Base-by-base conservation (phyloP, 2,888 invertebrate genomes). In the Ctenicera cuprea region DNA sequence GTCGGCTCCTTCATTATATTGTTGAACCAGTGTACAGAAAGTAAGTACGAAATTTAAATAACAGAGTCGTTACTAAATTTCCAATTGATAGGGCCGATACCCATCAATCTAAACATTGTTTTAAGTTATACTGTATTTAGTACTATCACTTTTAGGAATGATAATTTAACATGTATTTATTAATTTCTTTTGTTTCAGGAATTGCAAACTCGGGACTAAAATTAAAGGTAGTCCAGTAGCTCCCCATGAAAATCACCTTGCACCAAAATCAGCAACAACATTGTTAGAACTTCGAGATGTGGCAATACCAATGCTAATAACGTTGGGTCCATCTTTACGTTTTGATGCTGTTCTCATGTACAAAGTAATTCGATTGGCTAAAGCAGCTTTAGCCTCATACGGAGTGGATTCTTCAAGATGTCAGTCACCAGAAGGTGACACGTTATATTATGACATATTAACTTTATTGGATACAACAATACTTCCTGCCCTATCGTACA, bases 321-420 rank as follows among this genome's bases (percentile, higher is more conserved):
- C 93, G 11, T 89, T 99, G 57, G 99, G 99, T 1, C 95, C 98
- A 0, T 93, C 97, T 59, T 88, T 98, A 68, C 94, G 96, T 82
- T 91, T 91, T 81, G 97, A 98, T 88, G 94, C 97, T 0, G 92
- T 96, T 75, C 89, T 99, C 14, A 92, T 98, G 90, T 95, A 96
- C 86, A 99, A 99, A 88, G 86, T 97, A 20, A 89, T 91, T 80
- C 87, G 92, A 43, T 83, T 92, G 37, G 84, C 88, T 80, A 86
- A 87, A 79, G 82, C 87, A 1, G 83, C 83, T 2, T 74, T 87
- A 14, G 78, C 79, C 16, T 81, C 81, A n/a, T 81, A 82, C 63
- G 85, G 85, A 4, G 76, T 85, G 7, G 85, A 85, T n/a, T 79
- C 77, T 41, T 69, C 82, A 7, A 83, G 83, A 75, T 78, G 79